phyloP scores from a whole-genome alignment of 2,797 vertebrate species.

The Loriculus beryllinus region DNA sequence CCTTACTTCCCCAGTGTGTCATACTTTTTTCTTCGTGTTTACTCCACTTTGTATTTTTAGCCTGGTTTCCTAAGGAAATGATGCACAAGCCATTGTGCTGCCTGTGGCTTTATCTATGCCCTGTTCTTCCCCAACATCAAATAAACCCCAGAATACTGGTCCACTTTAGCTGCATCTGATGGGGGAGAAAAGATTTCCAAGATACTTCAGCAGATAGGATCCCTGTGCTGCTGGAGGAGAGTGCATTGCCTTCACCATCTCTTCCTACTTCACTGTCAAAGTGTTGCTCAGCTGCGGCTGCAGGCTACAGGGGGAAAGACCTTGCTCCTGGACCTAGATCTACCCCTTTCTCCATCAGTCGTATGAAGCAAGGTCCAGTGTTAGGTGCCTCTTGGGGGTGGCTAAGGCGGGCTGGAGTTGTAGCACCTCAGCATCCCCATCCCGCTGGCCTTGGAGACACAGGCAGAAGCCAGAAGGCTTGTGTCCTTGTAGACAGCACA shows the following conservation, averaged over 20 bases:
- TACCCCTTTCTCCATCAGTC: neutral
- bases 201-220: accelerated
- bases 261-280: neutral
- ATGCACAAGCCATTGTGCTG: neutral
- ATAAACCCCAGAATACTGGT: neutral
- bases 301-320: neutral
- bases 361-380: neutral
- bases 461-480: neutral
- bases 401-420: accelerated
- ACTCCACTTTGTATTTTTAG: constrained; percentile 12
- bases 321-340: neutral
- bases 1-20: constrained; percentile 25
- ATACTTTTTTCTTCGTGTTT: constrained; percentile 4
- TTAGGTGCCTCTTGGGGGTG: neutral
- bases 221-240: neutral
- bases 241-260: accelerated
- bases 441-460: accelerated
- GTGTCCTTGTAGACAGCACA: neutral
- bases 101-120: neutral
- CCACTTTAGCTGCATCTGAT: neutral
- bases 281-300: neutral
- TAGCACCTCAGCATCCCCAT: neutral
- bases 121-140: neutral
- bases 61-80: constrained; percentile 36
- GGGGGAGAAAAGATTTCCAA: neutral